Evolutionary conservation across 2,888 invertebrate genomes (phyloP).

Genomic region (Morpho achilles): DNA sequence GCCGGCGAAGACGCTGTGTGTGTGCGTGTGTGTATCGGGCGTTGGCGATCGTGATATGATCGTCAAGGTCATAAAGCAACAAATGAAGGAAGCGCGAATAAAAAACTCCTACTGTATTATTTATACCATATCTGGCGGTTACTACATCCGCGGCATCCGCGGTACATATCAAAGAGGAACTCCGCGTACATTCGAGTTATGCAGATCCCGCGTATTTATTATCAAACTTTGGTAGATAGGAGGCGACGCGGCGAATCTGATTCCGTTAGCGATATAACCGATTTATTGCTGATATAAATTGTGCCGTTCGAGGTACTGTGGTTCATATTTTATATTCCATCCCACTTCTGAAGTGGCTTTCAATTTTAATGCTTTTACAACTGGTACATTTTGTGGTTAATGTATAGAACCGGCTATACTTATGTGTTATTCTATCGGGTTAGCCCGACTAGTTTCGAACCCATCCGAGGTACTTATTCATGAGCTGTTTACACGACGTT

Average conservation of each 20-base stretch:
- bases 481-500: too few relatives aligned
- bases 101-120: neutral
- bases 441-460: too few relatives aligned
- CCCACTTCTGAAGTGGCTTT: too few relatives aligned
- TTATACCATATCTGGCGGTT: neutral
- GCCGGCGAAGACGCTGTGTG: too few relatives aligned
- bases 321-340: neutral
- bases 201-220: slow-evolving; percentile 75
- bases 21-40: too few relatives aligned
- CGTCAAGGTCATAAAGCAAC: too few relatives aligned
- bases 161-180: slow-evolving; percentile 49
- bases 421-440: too few relatives aligned
- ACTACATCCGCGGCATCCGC: slow-evolving; percentile 33
- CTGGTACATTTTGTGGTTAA: slow-evolving; percentile 1
- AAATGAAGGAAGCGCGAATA: too few relatives aligned
- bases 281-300: slow-evolving; percentile 62
- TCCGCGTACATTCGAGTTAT: slow-evolving; percentile 66
- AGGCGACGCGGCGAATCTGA: slow-evolving; percentile 74
- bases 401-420: too few relatives aligned
- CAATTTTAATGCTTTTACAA: neutral
- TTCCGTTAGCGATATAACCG: slow-evolving; percentile 64
- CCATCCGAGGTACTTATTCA: too few relatives aligned
- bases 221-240: slow-evolving; percentile 73
- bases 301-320: slow-evolving; percentile 19
- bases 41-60: too few relatives aligned